phyloP scores from a whole-genome alignment of 2,113 vertebrate species.

The Tragelaphus scriptus region DNA sequence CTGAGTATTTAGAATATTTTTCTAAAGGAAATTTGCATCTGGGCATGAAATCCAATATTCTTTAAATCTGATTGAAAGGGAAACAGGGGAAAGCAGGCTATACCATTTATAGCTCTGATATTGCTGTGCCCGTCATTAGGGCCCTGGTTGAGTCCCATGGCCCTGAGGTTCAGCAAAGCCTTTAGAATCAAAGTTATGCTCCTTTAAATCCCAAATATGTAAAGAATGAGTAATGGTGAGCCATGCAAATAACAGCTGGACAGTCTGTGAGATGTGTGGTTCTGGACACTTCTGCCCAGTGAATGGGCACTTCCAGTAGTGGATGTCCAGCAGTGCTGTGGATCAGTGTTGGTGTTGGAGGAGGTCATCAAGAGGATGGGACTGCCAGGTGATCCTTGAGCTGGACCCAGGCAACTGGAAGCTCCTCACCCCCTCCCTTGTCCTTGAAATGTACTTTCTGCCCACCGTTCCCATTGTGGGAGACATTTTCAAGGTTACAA shows the following conservation, averaged over 20 bases:
- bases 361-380: not conserved
- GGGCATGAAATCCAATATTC: not conserved
- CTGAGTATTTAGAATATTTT: not conserved
- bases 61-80: not conserved
- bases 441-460: not conserved
- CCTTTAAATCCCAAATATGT: not conserved
- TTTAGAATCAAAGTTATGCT: not conserved
- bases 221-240: not conserved
- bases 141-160: not conserved
- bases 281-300: not conserved
- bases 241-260: not conserved
- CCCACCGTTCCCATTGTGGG: not conserved
- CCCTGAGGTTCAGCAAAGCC: not conserved
- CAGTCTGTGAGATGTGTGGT: not conserved
- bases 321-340: not conserved
- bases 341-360: not conserved
- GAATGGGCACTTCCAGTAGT: not conserved
- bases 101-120: not conserved
- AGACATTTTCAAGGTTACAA: not conserved
- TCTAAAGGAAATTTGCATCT: not conserved
- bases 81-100: not conserved
- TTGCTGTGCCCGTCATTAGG: not conserved
- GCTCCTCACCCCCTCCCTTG: not conserved
- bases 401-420: not conserved
- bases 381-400: not conserved